Evolutionary conservation across 2,888 invertebrate genomes (phyloP), one percentile per base, ranked within the genome.

Genomic region (Meiosimyza decipiens): DNA sequence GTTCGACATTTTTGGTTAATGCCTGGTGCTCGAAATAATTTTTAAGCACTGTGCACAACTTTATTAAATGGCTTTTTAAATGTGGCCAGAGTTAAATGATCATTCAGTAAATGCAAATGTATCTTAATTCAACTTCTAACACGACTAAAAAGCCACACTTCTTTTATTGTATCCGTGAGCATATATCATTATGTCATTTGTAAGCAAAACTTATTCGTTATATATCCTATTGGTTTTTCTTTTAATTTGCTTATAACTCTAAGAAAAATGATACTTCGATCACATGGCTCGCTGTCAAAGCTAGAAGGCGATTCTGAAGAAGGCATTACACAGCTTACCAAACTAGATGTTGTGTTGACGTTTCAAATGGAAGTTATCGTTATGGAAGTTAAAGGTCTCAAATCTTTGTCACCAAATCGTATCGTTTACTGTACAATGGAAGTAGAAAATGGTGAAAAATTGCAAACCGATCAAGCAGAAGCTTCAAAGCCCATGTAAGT

Each of bases 391-490:
- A 97, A 98, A 88, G 98, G 98, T 80, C 90, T 99, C 79, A 99
- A 98, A 89, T 97, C 97, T 71, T 89, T 99, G 84, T 94, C 98
- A 77, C 95, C 97, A 51, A 99, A 98, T 90, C 92, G 98, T 84
- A 98, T 99, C 86, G 98, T 99, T 67, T 99, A 99, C 89, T 99
- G 99, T 88, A 99, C 99, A 28, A 99, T 99, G 99, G 99, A 99
- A 89, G 98, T 99, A 52, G 99, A 99, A 88, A 98, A 97, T 75
- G 98, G 98, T 60, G 98, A 98, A 85, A 99, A 99, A 87, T 90
- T 99, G 75, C 99, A 99, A 89, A 99, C 99, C 3, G 99, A 99
- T 88, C 99, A 99, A 88, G 99, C 99, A 0, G 99, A 99, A 89
- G 99, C 99, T 33, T 97, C 98, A 3, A 99, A 98, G 88, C 99